Percentiles rank a stretch among this genome's conserved stretches.
phyloP scores from a whole-genome alignment of 2,888 invertebrate genomes.

The Frankliniella intonsa region DNA sequence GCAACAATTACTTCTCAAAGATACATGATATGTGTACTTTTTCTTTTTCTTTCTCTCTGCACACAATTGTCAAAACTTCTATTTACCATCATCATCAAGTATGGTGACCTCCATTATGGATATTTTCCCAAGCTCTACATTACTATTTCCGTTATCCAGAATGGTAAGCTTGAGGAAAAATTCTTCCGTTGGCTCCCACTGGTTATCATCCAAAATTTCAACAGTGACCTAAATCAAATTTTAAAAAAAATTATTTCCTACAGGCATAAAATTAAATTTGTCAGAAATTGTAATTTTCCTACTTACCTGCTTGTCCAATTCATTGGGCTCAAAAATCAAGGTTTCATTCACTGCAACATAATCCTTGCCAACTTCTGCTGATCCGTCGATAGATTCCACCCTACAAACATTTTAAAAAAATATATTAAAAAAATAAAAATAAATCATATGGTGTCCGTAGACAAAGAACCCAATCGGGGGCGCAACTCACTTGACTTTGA shows the following conservation, averaged over 20 bases:
- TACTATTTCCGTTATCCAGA: slow-evolving; percentile 41
- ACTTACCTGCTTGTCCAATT: slow-evolving; percentile 47
- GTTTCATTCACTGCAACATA: slow-evolving; percentile 51
- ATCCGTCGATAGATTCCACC: slow-evolving; percentile 56
- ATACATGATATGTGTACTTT: not conserved
- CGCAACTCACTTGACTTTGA: slow-evolving; percentile 46
- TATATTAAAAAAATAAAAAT: slow-evolving; percentile 31
- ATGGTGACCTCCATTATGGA: slow-evolving; percentile 56
- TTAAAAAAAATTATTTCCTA: not conserved
- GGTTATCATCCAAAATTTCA: slow-evolving; percentile 53
- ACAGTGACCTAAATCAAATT: slow-evolving; percentile 47
- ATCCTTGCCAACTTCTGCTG: slow-evolving; percentile 53
- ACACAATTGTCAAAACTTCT: not conserved
- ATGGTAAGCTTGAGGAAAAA: slow-evolving; percentile 54
- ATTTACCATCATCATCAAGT: slow-evolving; percentile 55
- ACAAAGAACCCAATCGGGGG: no score
- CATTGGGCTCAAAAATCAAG: slow-evolving; percentile 50
- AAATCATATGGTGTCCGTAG: not conserved
- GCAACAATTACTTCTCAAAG: slow-evolving; percentile 17
- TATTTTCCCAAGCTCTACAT: slow-evolving; percentile 50
- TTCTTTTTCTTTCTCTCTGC: not conserved
- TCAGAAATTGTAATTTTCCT: not conserved
- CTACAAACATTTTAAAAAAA: slow-evolving; percentile 42
- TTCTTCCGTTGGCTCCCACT: slow-evolving; percentile 59
- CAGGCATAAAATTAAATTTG: not conserved